Evolutionary conservation across 2,113 vertebrate genomes (phyloP).

Genomic region (Quiscalus mexicanus): DNA sequence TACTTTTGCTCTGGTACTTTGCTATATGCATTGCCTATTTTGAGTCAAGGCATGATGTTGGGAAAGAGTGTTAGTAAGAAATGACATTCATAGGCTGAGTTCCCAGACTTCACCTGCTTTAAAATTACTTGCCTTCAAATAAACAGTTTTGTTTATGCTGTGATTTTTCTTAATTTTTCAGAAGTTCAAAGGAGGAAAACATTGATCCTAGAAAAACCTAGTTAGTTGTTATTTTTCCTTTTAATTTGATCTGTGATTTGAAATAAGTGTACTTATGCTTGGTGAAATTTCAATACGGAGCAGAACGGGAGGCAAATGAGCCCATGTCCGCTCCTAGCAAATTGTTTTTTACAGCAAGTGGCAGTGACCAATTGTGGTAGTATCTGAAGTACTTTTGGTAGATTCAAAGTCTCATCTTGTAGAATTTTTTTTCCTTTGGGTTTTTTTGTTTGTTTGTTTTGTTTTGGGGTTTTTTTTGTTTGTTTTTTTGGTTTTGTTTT

Average conservation of each 20-base stretch:
- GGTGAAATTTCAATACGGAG: background rate
- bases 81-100: background rate
- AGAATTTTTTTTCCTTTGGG: background rate
- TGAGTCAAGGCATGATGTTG: background rate
- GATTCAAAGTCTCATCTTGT: background rate
- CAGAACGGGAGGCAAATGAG: background rate
- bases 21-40: background rate
- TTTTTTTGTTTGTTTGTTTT: background rate
- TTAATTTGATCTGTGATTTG: background rate
- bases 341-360: background rate
- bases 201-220: background rate
- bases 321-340: background rate
- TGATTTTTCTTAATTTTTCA: background rate
- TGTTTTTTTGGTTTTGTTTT: no score
- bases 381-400: background rate
- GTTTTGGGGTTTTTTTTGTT: background rate
- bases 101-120: background rate
- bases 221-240: background rate
- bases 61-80: background rate
- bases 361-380: background rate
- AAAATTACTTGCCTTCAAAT: background rate
- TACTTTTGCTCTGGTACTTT: background rate
- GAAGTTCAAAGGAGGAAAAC: background rate
- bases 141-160: background rate
- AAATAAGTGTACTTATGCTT: background rate